These are phyloP conservation scores for Albula glossodonta DNA, from an alignment of 2,113 vertebrate genomes.

Conservation along the genomic window DNA sequence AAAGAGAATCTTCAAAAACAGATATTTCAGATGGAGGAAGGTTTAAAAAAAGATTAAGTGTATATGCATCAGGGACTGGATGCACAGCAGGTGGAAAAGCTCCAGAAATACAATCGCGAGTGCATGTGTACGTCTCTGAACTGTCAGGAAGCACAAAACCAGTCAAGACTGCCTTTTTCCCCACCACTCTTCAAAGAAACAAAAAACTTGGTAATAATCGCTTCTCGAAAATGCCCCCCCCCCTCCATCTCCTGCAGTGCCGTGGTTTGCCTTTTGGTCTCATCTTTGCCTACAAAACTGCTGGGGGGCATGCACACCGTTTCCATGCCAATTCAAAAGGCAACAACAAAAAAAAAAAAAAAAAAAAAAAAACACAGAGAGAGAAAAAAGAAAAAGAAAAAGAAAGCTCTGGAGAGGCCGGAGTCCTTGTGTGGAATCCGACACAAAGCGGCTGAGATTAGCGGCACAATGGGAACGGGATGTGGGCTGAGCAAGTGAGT, in stretches of 20 bases:
- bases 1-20: slow-evolving; percentile 50
- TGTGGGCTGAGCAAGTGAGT: slow-evolving; percentile 55
- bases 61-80: slow-evolving; percentile 13
- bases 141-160: slow-evolving; percentile 61
- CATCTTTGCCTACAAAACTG: slow-evolving; percentile 47
- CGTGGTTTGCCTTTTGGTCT: slow-evolving; percentile 60
- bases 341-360: slow-evolving; percentile 40
- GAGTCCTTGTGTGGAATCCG: slow-evolving; percentile 74
- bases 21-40: slow-evolving; percentile 55
- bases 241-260: slow-evolving; percentile 60
- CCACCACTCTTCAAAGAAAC: slow-evolving; percentile 46
- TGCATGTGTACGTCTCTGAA: slow-evolving; percentile 61
- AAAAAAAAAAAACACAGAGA: too few relatives aligned
- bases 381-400: slow-evolving; percentile 51
- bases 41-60: slow-evolving; percentile 64
- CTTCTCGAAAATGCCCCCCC: slow-evolving; percentile 70
- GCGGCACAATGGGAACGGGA: slow-evolving; percentile 72
- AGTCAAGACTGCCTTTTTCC: slow-evolving; percentile 61
- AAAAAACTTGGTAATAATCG: slow-evolving; percentile 72
- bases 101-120: slow-evolving; percentile 63
- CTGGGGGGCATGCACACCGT: slow-evolving; percentile 51
- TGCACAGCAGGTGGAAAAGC: slow-evolving; percentile 47
- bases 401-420: slow-evolving; percentile 43
- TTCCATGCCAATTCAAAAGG: slow-evolving; percentile 75
- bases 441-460: slow-evolving; percentile 75